Evolutionary conservation across 2,113 vertebrate genomes (phyloP), one percentile per base, ranked within the genome.

Genomic region (Halichoeres trimaculatus): DNA sequence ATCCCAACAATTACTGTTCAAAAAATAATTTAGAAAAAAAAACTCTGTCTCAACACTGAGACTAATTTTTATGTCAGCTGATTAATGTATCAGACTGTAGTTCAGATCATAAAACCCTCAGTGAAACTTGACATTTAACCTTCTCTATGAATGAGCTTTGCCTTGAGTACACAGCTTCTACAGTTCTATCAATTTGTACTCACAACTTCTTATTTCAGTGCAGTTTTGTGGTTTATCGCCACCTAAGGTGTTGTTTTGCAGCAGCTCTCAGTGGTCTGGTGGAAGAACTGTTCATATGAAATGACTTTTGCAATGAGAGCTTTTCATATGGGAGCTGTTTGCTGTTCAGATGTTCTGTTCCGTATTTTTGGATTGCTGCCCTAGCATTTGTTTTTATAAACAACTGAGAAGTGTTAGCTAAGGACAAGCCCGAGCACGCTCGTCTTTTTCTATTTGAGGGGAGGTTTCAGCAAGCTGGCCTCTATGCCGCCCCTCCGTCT

Each of bases 401-500:
- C 61, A 76, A 35, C 73, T 50, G 63, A 61, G 45, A 67, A n/a
- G 55, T 69, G 80, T 83, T 58, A 59, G 75, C 48, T 51, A 6
- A 36, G 51, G 73, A 82, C 86, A 22, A 57, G 86, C 60, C 66
- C 41, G 45, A 22, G 54, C 85, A 82, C 4, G 87, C 76, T 86
- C 66, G 17, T 57, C 67, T 72, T 20, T 60, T 61, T 53, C 16
- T 17, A 5, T 38, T 55, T 48, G 59, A 58, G 35, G 23, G 0
- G 30, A 70, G 51, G 73, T 30, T 45, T 69, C 52, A 45, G 67
- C 66, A 43, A 63, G 50, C 71, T 73, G 55, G 24, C 7, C 55
- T 17, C 9, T 41, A 36, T 5, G 24, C 61, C 23, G 23, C 71
- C 74, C 26, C 48, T 22, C 30, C 23, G 43, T 78, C 78, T 84